phyloP scores from a whole-genome alignment of 2,888 invertebrate genomes.

The Drosophila mayaguana region DNA sequence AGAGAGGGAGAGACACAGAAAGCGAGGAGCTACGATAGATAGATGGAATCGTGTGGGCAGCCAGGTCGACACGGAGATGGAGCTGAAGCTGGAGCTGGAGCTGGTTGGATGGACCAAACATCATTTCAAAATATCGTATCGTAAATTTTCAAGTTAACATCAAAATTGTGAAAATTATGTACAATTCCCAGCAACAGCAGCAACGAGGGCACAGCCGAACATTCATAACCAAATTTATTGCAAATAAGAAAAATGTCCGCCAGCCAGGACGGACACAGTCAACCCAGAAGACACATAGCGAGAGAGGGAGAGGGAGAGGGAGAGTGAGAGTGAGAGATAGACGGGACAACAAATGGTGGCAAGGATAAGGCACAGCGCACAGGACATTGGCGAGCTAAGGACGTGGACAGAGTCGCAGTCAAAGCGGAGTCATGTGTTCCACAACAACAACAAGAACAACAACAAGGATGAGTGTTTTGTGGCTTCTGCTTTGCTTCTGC shows the following conservation, averaged over 20 bases:
- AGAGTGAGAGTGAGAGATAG: slow-evolving; percentile 1
- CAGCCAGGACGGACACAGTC: slow-evolving; percentile 54
- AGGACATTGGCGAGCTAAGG: slow-evolving; percentile 62
- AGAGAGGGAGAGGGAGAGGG: slow-evolving; percentile 3
- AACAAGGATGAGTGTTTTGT: slow-evolving; percentile 42
- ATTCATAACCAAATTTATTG: slow-evolving; percentile 84
- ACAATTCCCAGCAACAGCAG: slow-evolving; percentile 65
- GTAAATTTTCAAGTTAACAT: slow-evolving; percentile 83
- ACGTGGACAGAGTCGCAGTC: slow-evolving; percentile 44
- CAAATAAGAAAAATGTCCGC: slow-evolving; percentile 83
- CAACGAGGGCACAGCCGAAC: slow-evolving; percentile 56
- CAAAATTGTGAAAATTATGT: slow-evolving; percentile 83
- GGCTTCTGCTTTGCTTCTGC: slow-evolving; percentile 24
- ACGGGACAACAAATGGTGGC: slow-evolving; percentile 27
- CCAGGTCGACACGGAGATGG: slow-evolving; percentile 7
- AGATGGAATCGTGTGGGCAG: slow-evolving; percentile 37
- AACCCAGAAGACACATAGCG: slow-evolving; percentile 19
- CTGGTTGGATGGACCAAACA: slow-evolving; percentile 39
- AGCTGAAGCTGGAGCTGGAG: slow-evolving; percentile 19
- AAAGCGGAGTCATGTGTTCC: slow-evolving; percentile 47
- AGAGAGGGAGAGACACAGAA: not conserved
- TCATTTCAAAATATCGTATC: slow-evolving; percentile 80
- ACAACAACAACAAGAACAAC: slow-evolving; percentile 48
- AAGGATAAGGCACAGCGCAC: slow-evolving; percentile 49
- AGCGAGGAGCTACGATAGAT: slow-evolving; percentile 39